A percentile compares a stretch with the other conserved stretches of the same genome.
Evolutionary conservation across 37 sponge, comb jelly and placozoan genomes (phyloP).

Genomic region (Diacarnus erythraeanus): DNA sequence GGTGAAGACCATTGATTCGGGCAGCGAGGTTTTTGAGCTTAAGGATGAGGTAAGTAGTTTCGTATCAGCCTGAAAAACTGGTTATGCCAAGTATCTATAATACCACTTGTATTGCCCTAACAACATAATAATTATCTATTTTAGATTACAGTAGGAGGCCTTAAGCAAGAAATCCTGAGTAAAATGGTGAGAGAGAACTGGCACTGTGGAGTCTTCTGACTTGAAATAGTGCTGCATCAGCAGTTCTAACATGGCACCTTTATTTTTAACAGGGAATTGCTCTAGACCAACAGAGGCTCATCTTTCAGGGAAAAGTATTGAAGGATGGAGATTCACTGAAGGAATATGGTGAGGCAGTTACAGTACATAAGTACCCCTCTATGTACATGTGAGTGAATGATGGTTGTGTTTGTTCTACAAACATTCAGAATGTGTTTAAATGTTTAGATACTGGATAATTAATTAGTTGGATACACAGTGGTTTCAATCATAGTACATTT

Average conservation of each 20-base stretch:
- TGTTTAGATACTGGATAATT: background rate
- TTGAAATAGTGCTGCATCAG: background rate
- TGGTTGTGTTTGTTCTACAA: background rate
- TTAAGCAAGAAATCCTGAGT: conserved; percentile 36
- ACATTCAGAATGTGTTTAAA: background rate
- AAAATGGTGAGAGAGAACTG: conserved; percentile 27
- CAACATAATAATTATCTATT: background rate
- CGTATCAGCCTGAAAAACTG: no score
- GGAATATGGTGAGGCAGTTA: conserved; percentile 24
- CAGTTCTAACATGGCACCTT: background rate
- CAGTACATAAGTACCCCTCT: background rate
- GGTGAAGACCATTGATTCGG: conserved; percentile 54
- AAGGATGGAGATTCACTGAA: conserved; percentile 35
- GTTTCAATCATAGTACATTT: background rate
- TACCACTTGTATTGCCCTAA: background rate
- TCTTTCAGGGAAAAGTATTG: conserved; percentile 56
- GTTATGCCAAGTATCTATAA: no score
- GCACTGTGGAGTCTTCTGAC: background rate
- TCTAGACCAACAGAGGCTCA: conserved; percentile 33
- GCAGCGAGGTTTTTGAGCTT: conserved; percentile 31
- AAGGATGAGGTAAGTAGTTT: conserved; percentile 32
- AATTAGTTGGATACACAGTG: background rate
- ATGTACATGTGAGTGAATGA: no score
- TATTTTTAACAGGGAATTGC: conserved; percentile 25
- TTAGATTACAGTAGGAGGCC: conserved; percentile 33